Evolutionary conservation across 2,113 vertebrate species (phyloP), one percentile per base, ranked within the genome.

Genomic region (Campylomormyrus numenius): DNA sequence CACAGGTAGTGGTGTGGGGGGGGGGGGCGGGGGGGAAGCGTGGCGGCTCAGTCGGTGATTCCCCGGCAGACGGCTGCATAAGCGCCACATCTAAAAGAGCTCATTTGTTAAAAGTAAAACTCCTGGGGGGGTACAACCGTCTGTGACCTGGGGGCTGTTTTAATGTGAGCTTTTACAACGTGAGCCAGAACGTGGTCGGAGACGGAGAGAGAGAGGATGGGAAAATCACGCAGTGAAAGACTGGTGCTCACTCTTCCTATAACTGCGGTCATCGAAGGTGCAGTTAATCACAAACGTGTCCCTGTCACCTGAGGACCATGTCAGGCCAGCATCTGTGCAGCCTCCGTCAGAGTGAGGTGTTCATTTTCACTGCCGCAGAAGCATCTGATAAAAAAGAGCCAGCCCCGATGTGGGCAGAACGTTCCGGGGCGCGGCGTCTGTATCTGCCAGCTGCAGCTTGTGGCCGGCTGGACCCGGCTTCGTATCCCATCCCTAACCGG

Each of bases 401-500:
- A 13, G n/a, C n/a, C n/a, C n/a, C 10, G 62, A 3, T 2, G 24
- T 9, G 62, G 62, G 62, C n/a, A 3, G n/a, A 27, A 31, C 10
- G 5, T 27, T 31, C 24, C 11, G 8, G 8, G 62, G 27, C 3
- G 3, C 2, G n/a, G n/a, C 10, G 31, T 35, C 70, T 17, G n/a
- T 74, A 13, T 4, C 31, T 11, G 31, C 5, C 31, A 27, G 70
- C 27, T 48, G 21, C 21, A n/a, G 45, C 19, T 48, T 42, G 15
- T 4, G 83, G 3, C 9, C 9, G 3, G 83, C 7, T 3, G 45
- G 42, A 21, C 80, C 80, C 42, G 13, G 39, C 13, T 6, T 45
- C 15, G 0, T n/a, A 85, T 10, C 45, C 83, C 83, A 48, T 56
- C 50, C 48, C 77, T 66, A 80, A 91, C 84, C 49, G 17, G 91